Evolutionary conservation across 2,113 vertebrate species (phyloP), one percentile per base, ranked within the genome.

Genomic region (Myotis yumanensis): DNA sequence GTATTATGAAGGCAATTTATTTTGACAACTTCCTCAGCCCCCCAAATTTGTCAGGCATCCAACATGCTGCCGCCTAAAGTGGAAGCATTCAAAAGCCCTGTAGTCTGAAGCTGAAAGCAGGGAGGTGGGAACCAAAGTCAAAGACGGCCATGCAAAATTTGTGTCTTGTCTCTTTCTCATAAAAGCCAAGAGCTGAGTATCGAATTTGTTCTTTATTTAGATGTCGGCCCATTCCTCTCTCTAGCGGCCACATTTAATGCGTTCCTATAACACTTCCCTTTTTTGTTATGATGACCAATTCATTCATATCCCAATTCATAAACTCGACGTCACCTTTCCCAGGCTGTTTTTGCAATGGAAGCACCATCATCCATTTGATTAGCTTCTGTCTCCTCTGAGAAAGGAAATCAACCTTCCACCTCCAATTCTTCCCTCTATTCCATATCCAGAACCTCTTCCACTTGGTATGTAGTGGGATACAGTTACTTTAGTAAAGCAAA

Each of bases 1-100:
- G 73, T 68, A 64, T 95, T 95, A 92, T 83, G 79, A 96, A 79
- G 72, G 46, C 77, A 91, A 97, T 97, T 97, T 96, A 95, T 95
- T 96, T 72, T 95, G 95, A 97, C 92, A 95, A 86, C 52, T 95
- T 89, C 43, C 86, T 93, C 92, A 92, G 64, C 7, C 82, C 89
- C 76, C 32, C 2, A 86, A 96, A 83, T 43, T 93, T 96, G 92
- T 96, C 93, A 96, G 75, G 43, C 68, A 86, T 89, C 86, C 95
- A 95, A 92, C 30, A 89, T 28, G 28, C 35, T 95, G 35, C 95
- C 89, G 73, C 82, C 22, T 86, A 85, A 96, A 95, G 59, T 95
- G 37, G 20, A 35, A 93, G 46, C 17, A 81, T 92, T 43, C 43
- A n/a, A 80, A 86, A 87, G 52, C 17, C 18, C 46, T 16, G 0